Evolutionary conservation across 2,888 invertebrate genomes (phyloP).

Genomic region (Podabrus alpinus): DNA sequence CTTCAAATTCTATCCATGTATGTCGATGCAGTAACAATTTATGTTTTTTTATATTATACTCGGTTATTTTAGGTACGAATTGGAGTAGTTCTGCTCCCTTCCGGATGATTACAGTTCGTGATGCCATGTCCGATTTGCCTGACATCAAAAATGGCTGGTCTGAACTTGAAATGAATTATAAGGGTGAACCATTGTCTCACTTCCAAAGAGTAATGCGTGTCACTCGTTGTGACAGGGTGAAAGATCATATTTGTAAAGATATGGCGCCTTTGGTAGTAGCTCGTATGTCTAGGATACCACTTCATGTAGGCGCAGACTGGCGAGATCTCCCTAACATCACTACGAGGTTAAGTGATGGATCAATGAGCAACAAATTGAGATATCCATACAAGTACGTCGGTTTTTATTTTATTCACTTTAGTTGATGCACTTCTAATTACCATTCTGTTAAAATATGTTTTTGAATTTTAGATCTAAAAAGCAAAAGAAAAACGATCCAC

Average conservation of each 20-base stretch:
- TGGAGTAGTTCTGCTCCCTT: slow-evolving; percentile 75
- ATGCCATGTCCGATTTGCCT: slow-evolving; percentile 83
- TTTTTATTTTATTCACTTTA: background rate
- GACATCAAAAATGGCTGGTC: slow-evolving; percentile 73
- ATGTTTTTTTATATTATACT: background rate
- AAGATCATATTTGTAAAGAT: slow-evolving; percentile 83
- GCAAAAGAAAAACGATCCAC: slow-evolving; percentile 54
- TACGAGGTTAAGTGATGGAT: slow-evolving; percentile 72
- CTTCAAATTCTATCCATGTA: slow-evolving; percentile 53
- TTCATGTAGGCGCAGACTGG: slow-evolving; percentile 80
- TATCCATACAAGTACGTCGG: slow-evolving; percentile 57
- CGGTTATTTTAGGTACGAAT: slow-evolving; percentile 55
- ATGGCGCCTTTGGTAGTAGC: slow-evolving; percentile 81
- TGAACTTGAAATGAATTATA: slow-evolving; percentile 71
- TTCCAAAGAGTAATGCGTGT: slow-evolving; percentile 75
- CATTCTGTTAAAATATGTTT: too few species aligned
- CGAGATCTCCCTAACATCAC: slow-evolving; percentile 81
- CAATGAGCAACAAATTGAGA: slow-evolving; percentile 62
- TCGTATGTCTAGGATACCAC: slow-evolving; percentile 76
- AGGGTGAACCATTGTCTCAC: slow-evolving; percentile 70
- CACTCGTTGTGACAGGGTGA: slow-evolving; percentile 37
- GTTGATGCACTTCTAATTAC: too few species aligned
- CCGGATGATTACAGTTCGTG: slow-evolving; percentile 75
- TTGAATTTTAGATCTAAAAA: slow-evolving; percentile 57
- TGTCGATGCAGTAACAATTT: background rate